phyloP scores from a whole-genome alignment of 2,113 vertebrate species.

The Anthoscopus minutus region DNA sequence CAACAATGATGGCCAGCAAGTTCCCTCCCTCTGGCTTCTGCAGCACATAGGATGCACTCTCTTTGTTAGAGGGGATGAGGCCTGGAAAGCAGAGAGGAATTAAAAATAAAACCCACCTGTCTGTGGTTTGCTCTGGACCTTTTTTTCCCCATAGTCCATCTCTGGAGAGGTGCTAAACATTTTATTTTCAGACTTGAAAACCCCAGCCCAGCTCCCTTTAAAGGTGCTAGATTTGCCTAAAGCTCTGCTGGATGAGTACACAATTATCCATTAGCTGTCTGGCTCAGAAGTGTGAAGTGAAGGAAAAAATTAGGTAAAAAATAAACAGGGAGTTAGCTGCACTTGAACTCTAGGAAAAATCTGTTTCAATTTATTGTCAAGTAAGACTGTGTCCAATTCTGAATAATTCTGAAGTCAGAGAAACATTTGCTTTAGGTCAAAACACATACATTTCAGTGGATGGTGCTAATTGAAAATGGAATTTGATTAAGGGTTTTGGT shows the following conservation, averaged over 20 bases:
- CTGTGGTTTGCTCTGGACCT: not conserved
- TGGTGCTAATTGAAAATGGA: not conserved
- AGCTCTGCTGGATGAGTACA: not conserved
- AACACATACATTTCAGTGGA: not conserved
- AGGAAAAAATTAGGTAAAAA: not conserved
- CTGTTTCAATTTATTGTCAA: not conserved
- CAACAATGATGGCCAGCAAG: constrained; percentile 76
- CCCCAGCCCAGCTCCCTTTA: not conserved
- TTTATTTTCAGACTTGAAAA: not conserved
- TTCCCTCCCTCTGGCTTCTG: constrained; percentile 70
- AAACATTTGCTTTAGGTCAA: not conserved
- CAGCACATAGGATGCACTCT: constrained; percentile 76
- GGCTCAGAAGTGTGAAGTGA: not conserved
- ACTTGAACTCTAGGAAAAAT: not conserved
- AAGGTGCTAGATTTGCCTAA: not conserved
- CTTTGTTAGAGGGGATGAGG: constrained; percentile 82
- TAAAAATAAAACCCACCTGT: accelerated
- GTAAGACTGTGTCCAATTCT: not conserved
- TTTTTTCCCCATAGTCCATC: not conserved
- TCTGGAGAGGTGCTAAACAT: not conserved
- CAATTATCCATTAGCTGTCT: not conserved
- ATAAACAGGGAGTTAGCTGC: not conserved
- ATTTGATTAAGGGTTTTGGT: not conserved
- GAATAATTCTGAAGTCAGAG: not conserved
- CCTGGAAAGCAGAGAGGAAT: constrained; percentile 66